phyloP scores from a whole-genome alignment of 1,140 invertebrate genomes.

The Zaprionus africanus region DNA sequence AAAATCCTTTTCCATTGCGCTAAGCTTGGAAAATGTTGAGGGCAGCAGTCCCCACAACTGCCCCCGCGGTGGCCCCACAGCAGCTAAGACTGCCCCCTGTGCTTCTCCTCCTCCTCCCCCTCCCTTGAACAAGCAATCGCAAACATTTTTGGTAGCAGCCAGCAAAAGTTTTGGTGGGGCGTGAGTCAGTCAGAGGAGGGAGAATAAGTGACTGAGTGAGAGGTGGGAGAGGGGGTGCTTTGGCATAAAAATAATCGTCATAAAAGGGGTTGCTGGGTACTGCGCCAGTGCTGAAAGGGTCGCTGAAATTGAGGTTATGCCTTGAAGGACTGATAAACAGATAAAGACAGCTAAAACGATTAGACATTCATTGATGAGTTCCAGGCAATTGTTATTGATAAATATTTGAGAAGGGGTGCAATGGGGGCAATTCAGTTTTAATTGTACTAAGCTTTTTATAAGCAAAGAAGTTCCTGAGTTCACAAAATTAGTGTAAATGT shows the following conservation, averaged over 20 bases:
- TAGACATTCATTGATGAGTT: slow-evolving; percentile 16
- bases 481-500: no score
- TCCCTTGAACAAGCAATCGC: slow-evolving; percentile 44
- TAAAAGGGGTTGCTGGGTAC: slow-evolving; percentile 53
- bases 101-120: neutral
- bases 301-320: slow-evolving; percentile 20
- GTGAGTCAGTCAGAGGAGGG: slow-evolving; percentile 13
- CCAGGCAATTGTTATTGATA: slow-evolving; percentile 13
- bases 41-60: neutral
- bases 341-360: slow-evolving; percentile 36
- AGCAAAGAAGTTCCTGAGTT: no score
- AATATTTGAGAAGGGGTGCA: slow-evolving; percentile 13
- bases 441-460: no score
- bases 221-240: slow-evolving; percentile 1
- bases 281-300: slow-evolving; percentile 1
- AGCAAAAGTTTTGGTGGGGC: slow-evolving; percentile 50
- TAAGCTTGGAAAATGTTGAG: slow-evolving; percentile 70
- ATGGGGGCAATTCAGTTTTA: neutral
- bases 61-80: neutral
- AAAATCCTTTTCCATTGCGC: slow-evolving; percentile 82
- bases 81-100: neutral
- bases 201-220: slow-evolving; percentile 2
- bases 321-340: slow-evolving; percentile 27
- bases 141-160: slow-evolving; percentile 59
- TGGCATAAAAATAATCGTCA: slow-evolving; percentile 77